Evolutionary conservation across 2,113 vertebrate genomes (phyloP).

Genomic region (Malurus melanocephalus): DNA sequence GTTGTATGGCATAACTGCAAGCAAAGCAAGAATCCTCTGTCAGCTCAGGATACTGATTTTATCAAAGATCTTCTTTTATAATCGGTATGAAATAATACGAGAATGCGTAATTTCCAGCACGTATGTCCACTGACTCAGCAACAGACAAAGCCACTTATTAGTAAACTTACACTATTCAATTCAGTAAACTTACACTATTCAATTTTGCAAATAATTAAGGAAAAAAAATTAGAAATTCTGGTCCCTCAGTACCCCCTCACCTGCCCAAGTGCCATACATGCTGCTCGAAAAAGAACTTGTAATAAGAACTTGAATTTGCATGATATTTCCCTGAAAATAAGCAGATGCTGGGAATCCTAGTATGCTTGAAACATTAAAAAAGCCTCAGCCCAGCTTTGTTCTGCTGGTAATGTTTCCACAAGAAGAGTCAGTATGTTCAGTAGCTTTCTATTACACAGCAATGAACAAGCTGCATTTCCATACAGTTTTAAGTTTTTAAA

Average conservation of each 20-base stretch:
- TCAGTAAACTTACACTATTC: too few relatives aligned
- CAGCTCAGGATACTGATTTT: slow-evolving; percentile 2
- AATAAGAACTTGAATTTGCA: slow-evolving; percentile 27
- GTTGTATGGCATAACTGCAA: slow-evolving; percentile 98
- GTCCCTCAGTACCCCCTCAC: not conserved
- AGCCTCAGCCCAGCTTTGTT: slow-evolving; percentile 49
- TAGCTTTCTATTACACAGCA: slow-evolving; percentile 74
- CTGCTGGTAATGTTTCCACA: slow-evolving; percentile 66
- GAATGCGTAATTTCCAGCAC: not conserved
- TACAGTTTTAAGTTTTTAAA: slow-evolving; percentile 83
- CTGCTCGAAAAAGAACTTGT: not conserved
- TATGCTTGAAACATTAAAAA: not conserved
- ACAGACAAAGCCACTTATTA: slow-evolving; percentile 11
- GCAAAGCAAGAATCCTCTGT: slow-evolving; percentile 49
- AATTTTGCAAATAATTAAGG: slow-evolving; percentile 32
- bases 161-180: not conserved
- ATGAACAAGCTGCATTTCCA: slow-evolving; percentile 78
- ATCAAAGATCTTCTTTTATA: not conserved
- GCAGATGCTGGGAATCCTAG: not conserved
- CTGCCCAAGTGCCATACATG: not conserved
- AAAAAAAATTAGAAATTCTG: not conserved
- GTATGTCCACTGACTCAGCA: not conserved
- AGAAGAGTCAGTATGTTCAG: slow-evolving; percentile 64
- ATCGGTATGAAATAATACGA: not conserved
- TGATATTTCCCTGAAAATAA: slow-evolving; percentile 34